phyloP scores from a whole-genome alignment of 2,888 invertebrate species.

The Asteroscopus sphinx region DNA sequence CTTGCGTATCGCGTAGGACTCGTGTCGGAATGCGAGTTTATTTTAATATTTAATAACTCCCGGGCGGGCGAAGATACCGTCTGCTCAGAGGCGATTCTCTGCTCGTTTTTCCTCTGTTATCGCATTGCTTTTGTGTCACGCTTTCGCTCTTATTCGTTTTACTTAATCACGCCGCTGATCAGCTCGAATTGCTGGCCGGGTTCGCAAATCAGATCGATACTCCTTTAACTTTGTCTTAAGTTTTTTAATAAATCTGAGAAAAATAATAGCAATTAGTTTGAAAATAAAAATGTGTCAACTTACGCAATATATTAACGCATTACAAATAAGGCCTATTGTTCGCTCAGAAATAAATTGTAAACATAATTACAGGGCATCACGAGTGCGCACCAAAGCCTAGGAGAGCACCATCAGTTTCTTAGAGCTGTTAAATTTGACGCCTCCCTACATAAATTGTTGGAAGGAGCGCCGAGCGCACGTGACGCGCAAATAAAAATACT shows the following conservation, averaged over 20 bases:
- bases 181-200: slow-evolving; percentile 70
- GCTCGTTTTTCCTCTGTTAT: slow-evolving; percentile 86
- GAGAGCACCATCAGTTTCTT: slow-evolving; percentile 80
- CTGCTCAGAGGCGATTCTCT: slow-evolving; percentile 83
- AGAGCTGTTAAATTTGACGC: slow-evolving; percentile 83
- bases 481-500: slow-evolving; percentile 86
- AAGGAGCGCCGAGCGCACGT: slow-evolving; percentile 79
- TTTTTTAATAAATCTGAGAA: slow-evolving; percentile 22
- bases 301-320: slow-evolving; percentile 46
- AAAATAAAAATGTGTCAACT: slow-evolving; percentile 11
- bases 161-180: slow-evolving; percentile 83
- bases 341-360: slow-evolving; percentile 75
- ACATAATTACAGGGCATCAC: slow-evolving; percentile 80
- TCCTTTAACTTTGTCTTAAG: slow-evolving; percentile 34
- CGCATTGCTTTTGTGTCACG: slow-evolving; percentile 87
- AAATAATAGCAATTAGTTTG: slow-evolving; percentile 11
- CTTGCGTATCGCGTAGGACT: slow-evolving; percentile 87
- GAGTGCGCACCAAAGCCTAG: slow-evolving; percentile 72
- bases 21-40: slow-evolving; percentile 88
- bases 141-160: slow-evolving; percentile 83
- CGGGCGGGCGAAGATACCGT: slow-evolving; percentile 84
- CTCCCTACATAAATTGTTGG: slow-evolving; percentile 80
- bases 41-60: slow-evolving; percentile 90
- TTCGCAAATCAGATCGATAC: slow-evolving; percentile 70
- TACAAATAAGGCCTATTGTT: slow-evolving; percentile 70